Base-by-base conservation (phyloP, 2,797 vertebrate species). In the Pogoniulus pusillus region DNA sequence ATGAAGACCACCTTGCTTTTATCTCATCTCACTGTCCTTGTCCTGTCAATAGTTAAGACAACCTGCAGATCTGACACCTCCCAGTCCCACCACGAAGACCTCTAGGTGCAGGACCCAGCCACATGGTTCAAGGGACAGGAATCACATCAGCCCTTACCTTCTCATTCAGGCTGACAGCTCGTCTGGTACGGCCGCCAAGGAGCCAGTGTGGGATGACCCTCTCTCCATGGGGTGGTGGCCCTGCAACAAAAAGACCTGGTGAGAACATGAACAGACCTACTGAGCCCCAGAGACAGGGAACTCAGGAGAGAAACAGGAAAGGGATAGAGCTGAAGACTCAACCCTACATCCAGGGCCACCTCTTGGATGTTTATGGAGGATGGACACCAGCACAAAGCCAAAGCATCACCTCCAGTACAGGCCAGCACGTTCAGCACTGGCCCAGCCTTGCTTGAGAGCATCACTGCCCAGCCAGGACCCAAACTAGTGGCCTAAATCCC, bases 171-270 rank as follows among this genome's bases (percentile, higher is more conserved):
- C 90, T 78, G 69, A 74, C 32, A 0, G 94, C 94, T 57, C 95
- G 79, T 15, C 94, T 74, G 60, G 32, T 39, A 0, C 95, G 93
- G 32, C 85, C 95, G 59, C 87, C 19, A 5, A 94, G 87, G 2
- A 96, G 92, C 97, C 97, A 97, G n/a, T 32, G 91, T 0, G 95
- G 96, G 24, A 71, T 95, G 51, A 97, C 89, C 16, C 32, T 3
- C 3, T 97, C 96, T 59, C 96, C 96, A 0, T 59, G 91, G 32
- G 66, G 8, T 0, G 3, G 39, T 0, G 45, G 43, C 32, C 85
- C 97, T 97, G 66, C 43, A 58, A 51, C 15, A n/a, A 69, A 37
- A 84, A 57, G 23, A 65, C 1, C 17, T 3, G 26, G 15, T 83
- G 68, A 65, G n/a, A 0, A 0, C 0, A 0, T 4, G 24, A 49